Base-by-base conservation (phyloP, 2,888 invertebrate genomes). In the Drosophila paramelanica region DNA sequence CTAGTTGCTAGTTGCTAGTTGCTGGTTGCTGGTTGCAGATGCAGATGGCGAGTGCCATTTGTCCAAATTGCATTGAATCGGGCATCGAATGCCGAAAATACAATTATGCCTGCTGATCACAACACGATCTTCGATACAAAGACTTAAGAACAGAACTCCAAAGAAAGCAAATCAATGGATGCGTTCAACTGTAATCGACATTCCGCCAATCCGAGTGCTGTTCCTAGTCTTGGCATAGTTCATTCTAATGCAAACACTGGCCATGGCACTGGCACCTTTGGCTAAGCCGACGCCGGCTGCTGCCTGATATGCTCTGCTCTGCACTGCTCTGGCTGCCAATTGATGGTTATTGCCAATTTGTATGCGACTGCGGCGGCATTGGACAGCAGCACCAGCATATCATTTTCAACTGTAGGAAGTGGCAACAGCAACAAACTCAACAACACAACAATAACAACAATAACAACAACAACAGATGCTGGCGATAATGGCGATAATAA, bases 271-370 rank as follows among this genome's bases (percentile, higher is more conserved):
- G 49, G 45, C 68, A 68, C 56, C 85, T 78, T 74, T 67, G 68
- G 66, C 77, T 50, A 67, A 62, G 73, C 65, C 67, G 42, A 58
- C 39, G 36, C 17, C 52, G 11, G 49, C 50, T 39, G 41, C 52
- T 60, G 50, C 7, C 36, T 23, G 17, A 17, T 17, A 17, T 1
- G 23, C 4, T 23, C 23, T 23, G 23, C 3, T 23, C 23, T 23
- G 23, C 23, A 3, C 23, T 46, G 46, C 45, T 47, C 67, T 46
- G 60, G 66, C 72, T 67, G 86, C 81, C 85, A 86, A 87, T 86
- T 87, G 85, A 87, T 86, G 88, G 88, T 84, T 89, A 85, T 85
- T 75, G 88, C 81, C 85, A 86, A 87, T 89, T 89, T 86, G 85
- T 86, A 77, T 84, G 87, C 76, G 69, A 55, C 49, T 64, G 66